Percentiles rank a stretch among this genome's conserved stretches.
These are phyloP conservation scores for Perca flavescens DNA, from an alignment of 2,113 vertebrate genomes.

Conservation along the genomic window DNA sequence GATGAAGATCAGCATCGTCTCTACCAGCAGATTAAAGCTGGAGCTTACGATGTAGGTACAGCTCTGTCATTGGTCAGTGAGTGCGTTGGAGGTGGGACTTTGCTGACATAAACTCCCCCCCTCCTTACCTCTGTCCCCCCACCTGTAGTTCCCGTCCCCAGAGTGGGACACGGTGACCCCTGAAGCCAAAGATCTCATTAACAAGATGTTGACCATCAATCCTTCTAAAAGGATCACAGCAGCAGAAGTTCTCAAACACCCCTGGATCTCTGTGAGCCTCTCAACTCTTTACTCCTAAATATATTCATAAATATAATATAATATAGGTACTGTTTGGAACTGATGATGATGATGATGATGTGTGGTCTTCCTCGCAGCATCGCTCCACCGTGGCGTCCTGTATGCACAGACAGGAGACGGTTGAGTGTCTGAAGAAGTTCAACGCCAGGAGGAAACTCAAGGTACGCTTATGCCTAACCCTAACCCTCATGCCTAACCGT, in stretches of 20 bases:
- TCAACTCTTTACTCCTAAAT: too few relatives aligned
- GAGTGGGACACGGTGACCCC: constrained; percentile 98
- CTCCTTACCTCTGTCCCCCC: neutral
- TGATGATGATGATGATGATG: constrained; percentile 1
- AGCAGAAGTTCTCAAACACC: constrained; percentile 93
- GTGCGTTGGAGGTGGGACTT: too few relatives aligned
- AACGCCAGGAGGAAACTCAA: constrained; percentile 96
- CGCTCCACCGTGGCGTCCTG: constrained; percentile 96
- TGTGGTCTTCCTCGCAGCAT: constrained; percentile 83
- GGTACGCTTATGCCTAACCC: constrained; percentile 72
- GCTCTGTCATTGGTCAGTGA: too few relatives aligned
- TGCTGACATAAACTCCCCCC: too few relatives aligned
- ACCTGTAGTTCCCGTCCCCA: constrained; percentile 91
- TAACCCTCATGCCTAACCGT: too few relatives aligned
- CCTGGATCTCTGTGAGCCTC: constrained; percentile 92
- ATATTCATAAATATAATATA: too few relatives aligned
- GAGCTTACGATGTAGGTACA: constrained; percentile 80
- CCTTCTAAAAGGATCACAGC: constrained; percentile 94
- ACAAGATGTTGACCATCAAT: constrained; percentile 98
- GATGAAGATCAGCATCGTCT: constrained; percentile 86
- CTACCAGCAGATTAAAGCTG: constrained; percentile 86
- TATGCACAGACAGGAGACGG: constrained; percentile 98
- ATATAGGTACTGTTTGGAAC: neutral
- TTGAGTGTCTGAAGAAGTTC: constrained; percentile 98
- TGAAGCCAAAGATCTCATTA: constrained; percentile 97